phyloP scores from a whole-genome alignment of 1,140 invertebrate genomes.

The Vanessa atalanta region DNA sequence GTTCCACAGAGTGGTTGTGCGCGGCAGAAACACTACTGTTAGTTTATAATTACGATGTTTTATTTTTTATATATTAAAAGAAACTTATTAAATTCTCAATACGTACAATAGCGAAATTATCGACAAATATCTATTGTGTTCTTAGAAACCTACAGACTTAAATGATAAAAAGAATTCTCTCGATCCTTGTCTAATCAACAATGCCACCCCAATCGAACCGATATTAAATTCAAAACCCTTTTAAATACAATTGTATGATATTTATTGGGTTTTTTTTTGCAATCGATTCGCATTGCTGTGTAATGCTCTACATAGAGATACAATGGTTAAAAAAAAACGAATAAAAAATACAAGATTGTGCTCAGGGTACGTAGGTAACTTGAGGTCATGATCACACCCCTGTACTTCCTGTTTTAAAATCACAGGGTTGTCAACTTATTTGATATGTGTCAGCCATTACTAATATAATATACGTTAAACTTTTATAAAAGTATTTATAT shows the following conservation, averaged over 20 bases:
- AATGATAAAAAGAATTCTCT: conserved; percentile 38
- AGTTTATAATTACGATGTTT: no score
- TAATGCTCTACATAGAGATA: conserved; percentile 65
- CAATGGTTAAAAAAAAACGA: conserved; percentile 40
- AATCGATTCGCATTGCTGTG: conserved; percentile 56
- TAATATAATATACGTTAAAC: no score
- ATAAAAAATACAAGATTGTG: conserved; percentile 46
- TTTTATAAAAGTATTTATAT: no score
- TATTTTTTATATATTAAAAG: neutral
- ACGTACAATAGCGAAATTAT: conserved; percentile 44
- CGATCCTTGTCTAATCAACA: conserved; percentile 21
- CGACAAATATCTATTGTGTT: conserved; percentile 44
- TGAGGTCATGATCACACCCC: conserved; percentile 72
- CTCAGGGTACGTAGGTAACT: conserved; percentile 22
- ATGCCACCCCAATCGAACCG: conserved; percentile 63
- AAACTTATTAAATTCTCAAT: conserved; percentile 13
- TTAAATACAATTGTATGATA: conserved; percentile 78
- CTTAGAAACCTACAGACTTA: conserved; percentile 36
- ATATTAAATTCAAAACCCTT: conserved; percentile 79
- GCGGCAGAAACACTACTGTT: no score
- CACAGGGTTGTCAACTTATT: conserved; percentile 54
- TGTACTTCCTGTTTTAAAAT: conserved; percentile 68
- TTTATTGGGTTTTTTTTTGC: conserved; percentile 75
- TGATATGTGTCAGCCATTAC: no score
- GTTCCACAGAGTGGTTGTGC: no score